phyloP scores from a whole-genome alignment of 1,140 invertebrate species.

The Tribolium castaneum region DNA sequence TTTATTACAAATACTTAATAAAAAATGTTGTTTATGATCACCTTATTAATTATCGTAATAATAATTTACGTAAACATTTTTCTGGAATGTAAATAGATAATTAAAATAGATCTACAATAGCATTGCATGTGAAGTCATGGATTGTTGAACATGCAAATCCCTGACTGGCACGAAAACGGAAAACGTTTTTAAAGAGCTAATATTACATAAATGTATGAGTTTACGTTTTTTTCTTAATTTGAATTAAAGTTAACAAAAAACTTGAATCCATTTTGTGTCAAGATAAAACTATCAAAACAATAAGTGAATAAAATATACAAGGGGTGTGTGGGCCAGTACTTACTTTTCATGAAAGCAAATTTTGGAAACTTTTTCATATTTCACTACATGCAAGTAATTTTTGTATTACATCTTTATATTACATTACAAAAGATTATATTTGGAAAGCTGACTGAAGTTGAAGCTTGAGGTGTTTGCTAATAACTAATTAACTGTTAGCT shows the following conservation, averaged over 20 bases:
- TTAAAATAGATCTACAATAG: constrained; percentile 26
- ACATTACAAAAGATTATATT: neutral
- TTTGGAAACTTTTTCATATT: too few relatives aligned
- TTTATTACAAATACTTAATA: neutral
- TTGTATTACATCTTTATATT: neutral
- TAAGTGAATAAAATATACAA: too few relatives aligned
- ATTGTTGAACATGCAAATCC: constrained; percentile 19
- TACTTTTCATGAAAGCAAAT: too few relatives aligned
- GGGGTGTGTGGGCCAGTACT: too few relatives aligned
- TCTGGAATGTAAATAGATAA: neutral
- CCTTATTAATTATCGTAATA: neutral
- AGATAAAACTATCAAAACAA: too few relatives aligned
- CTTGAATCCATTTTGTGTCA: neutral
- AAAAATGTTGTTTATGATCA: neutral
- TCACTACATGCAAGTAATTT: neutral
- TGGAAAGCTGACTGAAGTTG: neutral
- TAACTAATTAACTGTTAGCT: constrained; percentile 10
- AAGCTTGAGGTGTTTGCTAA: neutral
- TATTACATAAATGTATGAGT: constrained; percentile 6
- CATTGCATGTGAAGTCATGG: neutral
- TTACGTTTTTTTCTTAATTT: neutral
- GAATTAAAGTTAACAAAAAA: neutral
- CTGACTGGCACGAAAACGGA: constrained; percentile 12
- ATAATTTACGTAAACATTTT: neutral
- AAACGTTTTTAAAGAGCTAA: constrained; percentile 11